phyloP scores from a whole-genome alignment of 2,888 invertebrate genomes.

The Oxycera nigricornis region DNA sequence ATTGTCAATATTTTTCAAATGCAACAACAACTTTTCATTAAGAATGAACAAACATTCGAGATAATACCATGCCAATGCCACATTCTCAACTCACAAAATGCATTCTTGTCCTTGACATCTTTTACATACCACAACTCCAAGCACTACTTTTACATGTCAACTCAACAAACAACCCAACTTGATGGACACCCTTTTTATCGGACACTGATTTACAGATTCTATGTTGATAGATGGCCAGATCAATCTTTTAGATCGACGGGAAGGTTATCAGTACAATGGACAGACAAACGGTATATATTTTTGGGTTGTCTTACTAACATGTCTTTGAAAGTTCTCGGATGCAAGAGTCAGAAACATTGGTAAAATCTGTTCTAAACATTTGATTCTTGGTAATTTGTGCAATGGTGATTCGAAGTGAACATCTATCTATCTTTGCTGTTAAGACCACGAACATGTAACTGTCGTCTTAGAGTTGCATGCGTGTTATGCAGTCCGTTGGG shows the following conservation, averaged over 20 bases:
- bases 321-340: background rate
- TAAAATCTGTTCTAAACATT: no score
- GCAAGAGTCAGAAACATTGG: no score
- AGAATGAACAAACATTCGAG: background rate
- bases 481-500: background rate
- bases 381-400: background rate
- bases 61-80: background rate
- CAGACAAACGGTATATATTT: constrained; percentile 5
- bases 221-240: background rate
- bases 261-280: background rate
- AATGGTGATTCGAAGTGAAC: background rate
- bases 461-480: constrained; percentile 5
- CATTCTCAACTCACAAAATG: background rate
- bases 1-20: background rate
- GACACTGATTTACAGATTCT: constrained; percentile 16
- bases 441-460: background rate
- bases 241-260: background rate
- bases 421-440: no score
- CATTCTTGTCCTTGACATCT: constrained; percentile 15
- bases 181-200: background rate
- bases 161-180: background rate
- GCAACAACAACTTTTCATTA: background rate
- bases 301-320: background rate
- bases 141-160: no score
- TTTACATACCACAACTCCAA: no score